Base-by-base conservation (phyloP, 2,888 invertebrate genomes). In the Clivina fossor region DNA sequence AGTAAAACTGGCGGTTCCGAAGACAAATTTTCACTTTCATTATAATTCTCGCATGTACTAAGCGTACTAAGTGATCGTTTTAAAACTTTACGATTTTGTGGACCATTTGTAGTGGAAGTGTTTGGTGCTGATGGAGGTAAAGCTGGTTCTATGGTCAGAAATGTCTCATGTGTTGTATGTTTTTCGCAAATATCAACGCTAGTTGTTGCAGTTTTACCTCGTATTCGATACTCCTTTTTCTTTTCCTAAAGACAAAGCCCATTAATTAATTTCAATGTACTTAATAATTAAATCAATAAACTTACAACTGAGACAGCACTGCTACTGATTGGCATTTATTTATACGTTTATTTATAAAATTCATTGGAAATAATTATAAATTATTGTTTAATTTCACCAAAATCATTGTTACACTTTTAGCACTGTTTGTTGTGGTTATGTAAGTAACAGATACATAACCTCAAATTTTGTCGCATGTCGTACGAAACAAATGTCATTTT, bases 1-100 rank as follows among this genome's bases (percentile, higher is more conserved):
- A 82, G 70, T 62, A 71, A 72, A 51, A 79, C 67, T 20, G 71
- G 64, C n/a, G n/a, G n/a, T 32, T 76, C 76, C 55, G 76, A 75
- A 66, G 66, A 64, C 30, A 63, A 59, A 33, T 58, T 37, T 56
- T 56, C 48, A 24, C 44, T 50, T 22, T 58, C 56, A 59, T 65
- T 62, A 53, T 64, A 60, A 24, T 59, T 56, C 57, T 69, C 68
- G 24, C 62, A 61, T n/a, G 65, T 61, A 61, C 68, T 71, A 60
- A 82, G 66, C 41, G 77, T 78, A 59, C 80, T 79, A 60, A 81
- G 75, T 3, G 81, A 80, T 37, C 81, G 72, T 49, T 70, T 69
- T 61, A 67, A 68, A 37, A 68, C 61, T 56, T 64, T 66, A 32
- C 65, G 65, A 22, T 47, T 32, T 26, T 43, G 49, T 50, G 37